A percentile compares a stretch with the other conserved stretches of the same genome.
phyloP scores from a whole-genome alignment of 1,140 invertebrate genomes.

The Lepidurus apus region DNA sequence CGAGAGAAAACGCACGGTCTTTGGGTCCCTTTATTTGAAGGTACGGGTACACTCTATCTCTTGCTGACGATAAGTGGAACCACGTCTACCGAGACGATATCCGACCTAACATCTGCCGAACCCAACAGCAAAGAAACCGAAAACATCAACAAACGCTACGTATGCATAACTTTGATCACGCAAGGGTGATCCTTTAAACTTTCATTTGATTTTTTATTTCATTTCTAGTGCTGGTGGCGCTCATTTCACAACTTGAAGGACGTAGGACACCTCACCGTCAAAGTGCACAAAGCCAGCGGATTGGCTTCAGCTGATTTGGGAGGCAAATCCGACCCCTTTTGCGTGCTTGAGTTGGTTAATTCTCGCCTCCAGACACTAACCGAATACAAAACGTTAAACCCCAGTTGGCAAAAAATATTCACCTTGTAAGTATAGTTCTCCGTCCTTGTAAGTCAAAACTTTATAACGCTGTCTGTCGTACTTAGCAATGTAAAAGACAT shows the following conservation, averaged over 20 bases:
- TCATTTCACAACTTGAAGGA: slow-evolving; percentile 72
- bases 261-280: slow-evolving; percentile 81
- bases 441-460: background rate
- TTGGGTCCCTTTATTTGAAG: slow-evolving; percentile 73
- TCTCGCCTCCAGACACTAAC: slow-evolving; percentile 89
- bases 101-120: slow-evolving; percentile 76
- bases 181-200: slow-evolving; percentile 25
- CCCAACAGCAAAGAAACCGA: slow-evolving; percentile 65
- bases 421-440: slow-evolving; percentile 70
- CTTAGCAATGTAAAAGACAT: slow-evolving; percentile 93
- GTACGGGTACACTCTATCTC: slow-evolving; percentile 77
- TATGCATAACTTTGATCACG: slow-evolving; percentile 46
- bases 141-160: slow-evolving; percentile 68
- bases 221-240: slow-evolving; percentile 54
- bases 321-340: slow-evolving; percentile 95
- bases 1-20: slow-evolving; percentile 85
- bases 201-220: slow-evolving; percentile 33
- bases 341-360: slow-evolving; percentile 92
- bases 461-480: slow-evolving; percentile 36
- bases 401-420: slow-evolving; percentile 98
- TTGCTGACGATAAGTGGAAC: slow-evolving; percentile 92
- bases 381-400: slow-evolving; percentile 93
- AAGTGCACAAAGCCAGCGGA: slow-evolving; percentile 81
- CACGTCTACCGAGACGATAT: slow-evolving; percentile 83
- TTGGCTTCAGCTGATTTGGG: slow-evolving; percentile 84